phyloP scores from a whole-genome alignment of 2,888 invertebrate species.

The Dolichomitus sp. region DNA sequence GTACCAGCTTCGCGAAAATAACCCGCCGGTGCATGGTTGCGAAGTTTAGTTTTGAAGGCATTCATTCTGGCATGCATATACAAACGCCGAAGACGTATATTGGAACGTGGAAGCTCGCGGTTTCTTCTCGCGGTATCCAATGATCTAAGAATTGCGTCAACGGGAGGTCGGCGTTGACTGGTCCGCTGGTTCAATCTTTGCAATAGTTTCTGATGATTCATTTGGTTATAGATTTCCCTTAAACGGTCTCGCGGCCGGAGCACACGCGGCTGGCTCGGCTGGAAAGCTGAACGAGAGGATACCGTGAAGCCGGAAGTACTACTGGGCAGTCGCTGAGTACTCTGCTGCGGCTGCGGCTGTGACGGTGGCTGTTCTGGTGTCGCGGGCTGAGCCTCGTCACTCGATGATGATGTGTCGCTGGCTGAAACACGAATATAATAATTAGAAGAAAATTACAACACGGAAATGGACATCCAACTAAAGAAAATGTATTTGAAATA shows the following conservation, averaged over 20 bases:
- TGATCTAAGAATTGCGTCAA: too few species aligned
- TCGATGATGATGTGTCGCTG: slow-evolving; percentile 76
- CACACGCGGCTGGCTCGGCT: slow-evolving; percentile 77
- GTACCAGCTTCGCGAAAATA: neutral
- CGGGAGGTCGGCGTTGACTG: too few species aligned
- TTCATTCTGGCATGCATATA: too few species aligned
- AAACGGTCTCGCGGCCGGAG: neutral
- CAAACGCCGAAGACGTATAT: neutral
- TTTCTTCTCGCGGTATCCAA: neutral
- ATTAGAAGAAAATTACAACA: slow-evolving; percentile 21
- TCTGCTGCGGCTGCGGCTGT: slow-evolving; percentile 21
- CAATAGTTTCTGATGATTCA: neutral
- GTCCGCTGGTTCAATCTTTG: too few species aligned
- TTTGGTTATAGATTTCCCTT: neutral
- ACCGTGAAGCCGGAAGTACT: slow-evolving; percentile 76
- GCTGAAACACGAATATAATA: neutral
- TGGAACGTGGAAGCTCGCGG: neutral
- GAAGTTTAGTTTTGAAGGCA: neutral
- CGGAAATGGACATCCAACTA: neutral
- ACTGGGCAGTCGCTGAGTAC: slow-evolving; percentile 50
- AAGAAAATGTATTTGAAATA: neutral
- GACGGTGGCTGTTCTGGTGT: slow-evolving; percentile 33
- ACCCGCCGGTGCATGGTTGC: neutral
- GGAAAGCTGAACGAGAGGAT: slow-evolving; percentile 82
- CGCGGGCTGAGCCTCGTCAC: slow-evolving; percentile 74